Evolutionary conservation across 2,113 vertebrate genomes (phyloP), one percentile per base, ranked within the genome.

Genomic region (Telmatochromis sp.): DNA sequence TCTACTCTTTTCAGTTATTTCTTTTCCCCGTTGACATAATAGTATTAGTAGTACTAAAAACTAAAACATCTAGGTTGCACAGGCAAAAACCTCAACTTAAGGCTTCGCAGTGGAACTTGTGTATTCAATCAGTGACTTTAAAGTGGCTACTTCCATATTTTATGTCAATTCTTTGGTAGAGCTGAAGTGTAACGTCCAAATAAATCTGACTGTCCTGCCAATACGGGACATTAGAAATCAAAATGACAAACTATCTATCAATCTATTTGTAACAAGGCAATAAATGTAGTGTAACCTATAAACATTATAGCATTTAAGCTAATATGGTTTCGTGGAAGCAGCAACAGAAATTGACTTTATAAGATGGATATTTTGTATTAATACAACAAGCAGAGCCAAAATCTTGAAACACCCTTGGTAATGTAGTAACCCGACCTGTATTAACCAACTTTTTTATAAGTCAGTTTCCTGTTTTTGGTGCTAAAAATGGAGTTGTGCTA

Each of bases 201-300:
- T 75, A 49, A 75, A 75, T 7, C 15, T 75, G 42, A 49, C 42
- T 75, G 70, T 45, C 21, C 40, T 19, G 23, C 15, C 23, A 49
- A 12, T 75, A 31, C 23, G 6, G 23, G 23, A 47, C 23, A 75
- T 17, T 28, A 47, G 40, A 75, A 31, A 9, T 47, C 23, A 47
- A 75, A 6, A 28, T 49, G 5, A 45, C 40, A 73, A 28, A 73
- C 40, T 28, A 26, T 37, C 33, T 21, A 6, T 15, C 14, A 28
- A 31, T 28, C 31, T 19, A 1, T 49, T 12, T 75, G 42, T 31
- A 47, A 47, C 70, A 47, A 28, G 70, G 9, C 70, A 47, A 47
- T 47, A 75, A 28, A 75, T 75, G 23, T 7, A 73, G 68, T 73
- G 40, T 17, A 75, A 75, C 26, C 42, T 47, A 7, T 75, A 47